phyloP scores from a whole-genome alignment of 1,140 invertebrate species.

The Ladona fulva region DNA sequence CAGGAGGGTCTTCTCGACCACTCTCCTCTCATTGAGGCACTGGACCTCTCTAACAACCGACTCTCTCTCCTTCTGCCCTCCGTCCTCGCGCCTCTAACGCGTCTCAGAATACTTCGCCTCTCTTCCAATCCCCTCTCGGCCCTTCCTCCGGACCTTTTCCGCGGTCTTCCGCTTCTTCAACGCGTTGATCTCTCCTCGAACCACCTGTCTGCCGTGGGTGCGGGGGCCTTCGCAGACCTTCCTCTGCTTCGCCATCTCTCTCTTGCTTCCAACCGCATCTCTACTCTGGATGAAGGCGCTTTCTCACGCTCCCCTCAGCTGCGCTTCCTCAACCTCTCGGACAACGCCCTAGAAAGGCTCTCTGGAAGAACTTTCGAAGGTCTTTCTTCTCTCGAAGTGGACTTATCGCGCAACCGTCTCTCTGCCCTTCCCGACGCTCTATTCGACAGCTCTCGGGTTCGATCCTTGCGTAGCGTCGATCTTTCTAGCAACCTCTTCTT shows the following conservation, averaged over 20 bases:
- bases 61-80: constrained; percentile 64
- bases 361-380: constrained; percentile 76
- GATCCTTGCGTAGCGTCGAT: constrained; percentile 73
- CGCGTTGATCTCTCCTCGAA: constrained; percentile 67
- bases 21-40: constrained; percentile 54
- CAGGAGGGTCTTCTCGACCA: constrained; percentile 55
- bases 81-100: constrained; percentile 57
- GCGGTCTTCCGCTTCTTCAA: constrained; percentile 46
- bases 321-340: constrained; percentile 64
- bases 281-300: constrained; percentile 70
- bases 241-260: constrained; percentile 57
- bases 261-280: constrained; percentile 64
- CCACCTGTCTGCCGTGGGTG: constrained; percentile 59
- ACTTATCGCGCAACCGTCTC: constrained; percentile 65
- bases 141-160: constrained; percentile 71
- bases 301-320: constrained; percentile 86
- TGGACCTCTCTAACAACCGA: constrained; percentile 63
- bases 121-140: constrained; percentile 62
- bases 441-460: constrained; percentile 67
- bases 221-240: constrained; percentile 73
- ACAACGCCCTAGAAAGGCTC: constrained; percentile 64
- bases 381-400: constrained; percentile 58
- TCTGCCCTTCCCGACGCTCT: constrained; percentile 68
- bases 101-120: constrained; percentile 54
- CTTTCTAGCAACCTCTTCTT: constrained; percentile 67